Evolutionary conservation across 2,113 vertebrate species (phyloP).

Genomic region (Oryzias melastigma): DNA sequence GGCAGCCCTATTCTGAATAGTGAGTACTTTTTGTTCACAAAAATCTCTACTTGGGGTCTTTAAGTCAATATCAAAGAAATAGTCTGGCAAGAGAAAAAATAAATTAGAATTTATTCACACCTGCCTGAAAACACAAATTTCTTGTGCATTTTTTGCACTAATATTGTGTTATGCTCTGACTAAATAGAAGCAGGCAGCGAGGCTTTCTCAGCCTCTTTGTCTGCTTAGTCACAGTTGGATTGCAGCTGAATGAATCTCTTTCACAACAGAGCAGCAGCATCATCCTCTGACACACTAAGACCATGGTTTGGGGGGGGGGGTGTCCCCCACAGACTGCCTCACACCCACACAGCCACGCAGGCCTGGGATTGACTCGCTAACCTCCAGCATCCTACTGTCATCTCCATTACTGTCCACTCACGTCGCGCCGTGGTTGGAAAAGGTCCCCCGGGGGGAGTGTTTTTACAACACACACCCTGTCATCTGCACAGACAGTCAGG

Average conservation of each 20-base stretch:
- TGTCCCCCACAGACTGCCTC: too few species aligned
- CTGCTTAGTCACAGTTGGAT: constrained; percentile 16
- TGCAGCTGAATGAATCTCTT: constrained; percentile 44
- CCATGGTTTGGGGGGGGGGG: constrained; percentile 1
- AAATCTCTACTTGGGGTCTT: too few species aligned
- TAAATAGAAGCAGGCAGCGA: background rate
- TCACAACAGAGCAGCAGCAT: constrained; percentile 43
- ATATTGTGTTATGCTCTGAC: background rate
- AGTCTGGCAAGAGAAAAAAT: constrained; percentile 1
- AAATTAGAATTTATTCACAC: background rate
- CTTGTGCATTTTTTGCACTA: too few species aligned
- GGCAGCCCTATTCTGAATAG: background rate
- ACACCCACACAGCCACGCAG: constrained; percentile 26
- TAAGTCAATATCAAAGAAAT: too few species aligned
- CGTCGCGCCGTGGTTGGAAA: constrained; percentile 34
- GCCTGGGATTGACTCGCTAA: constrained; percentile 25
- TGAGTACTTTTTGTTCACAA: too few species aligned
- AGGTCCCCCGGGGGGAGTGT: constrained; percentile 45
- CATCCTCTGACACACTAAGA: constrained; percentile 45
- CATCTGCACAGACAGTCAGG: constrained; percentile 2
- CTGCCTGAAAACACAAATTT: too few species aligned
- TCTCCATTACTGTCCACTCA: constrained; percentile 39
- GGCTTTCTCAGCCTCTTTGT: constrained; percentile 8
- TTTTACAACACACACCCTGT: constrained; percentile 1
- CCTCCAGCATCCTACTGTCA: constrained; percentile 50